Evolutionary conservation across 2,797 vertebrate species (phyloP).

Genomic region (Liparis tanakae): DNA sequence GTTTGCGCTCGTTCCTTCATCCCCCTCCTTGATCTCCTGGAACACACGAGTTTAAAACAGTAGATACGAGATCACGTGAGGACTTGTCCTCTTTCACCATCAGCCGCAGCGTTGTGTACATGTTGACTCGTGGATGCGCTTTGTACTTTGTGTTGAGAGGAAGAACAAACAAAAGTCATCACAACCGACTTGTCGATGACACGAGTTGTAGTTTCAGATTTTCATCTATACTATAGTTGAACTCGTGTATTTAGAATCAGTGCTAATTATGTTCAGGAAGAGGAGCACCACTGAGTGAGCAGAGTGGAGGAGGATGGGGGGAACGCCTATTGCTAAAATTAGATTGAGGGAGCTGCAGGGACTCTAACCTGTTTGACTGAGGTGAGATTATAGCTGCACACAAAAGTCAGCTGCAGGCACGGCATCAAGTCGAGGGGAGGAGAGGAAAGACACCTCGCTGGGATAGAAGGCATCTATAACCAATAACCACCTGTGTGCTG

Average conservation of each 20-base stretch:
- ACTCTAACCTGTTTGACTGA: slow-evolving; percentile 25
- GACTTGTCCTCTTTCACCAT: slow-evolving; percentile 36
- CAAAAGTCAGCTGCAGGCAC: slow-evolving; percentile 22
- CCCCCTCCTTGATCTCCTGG: not conserved
- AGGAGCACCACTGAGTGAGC: slow-evolving; percentile 14
- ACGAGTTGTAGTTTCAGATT: not conserved
- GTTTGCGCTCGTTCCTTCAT: not conserved
- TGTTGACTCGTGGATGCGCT: slow-evolving; percentile 14
- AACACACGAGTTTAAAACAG: not conserved
- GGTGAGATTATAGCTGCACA: slow-evolving; percentile 13
- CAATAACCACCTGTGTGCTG: not conserved
- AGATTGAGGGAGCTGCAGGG: slow-evolving; percentile 30
- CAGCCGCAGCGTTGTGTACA: not conserved
- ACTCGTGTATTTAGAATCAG: not conserved
- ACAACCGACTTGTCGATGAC: slow-evolving; percentile 17
- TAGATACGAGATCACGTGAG: not conserved
- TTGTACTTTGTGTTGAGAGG: not conserved
- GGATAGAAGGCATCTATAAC: not conserved
- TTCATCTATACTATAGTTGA: slow-evolving; percentile 16
- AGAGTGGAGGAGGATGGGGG: slow-evolving; percentile 22
- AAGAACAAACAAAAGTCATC: not conserved
- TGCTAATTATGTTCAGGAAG: slow-evolving; percentile 23
- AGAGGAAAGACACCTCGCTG: not conserved
- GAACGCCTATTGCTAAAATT: slow-evolving; percentile 50
- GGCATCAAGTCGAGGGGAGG: not conserved